Base-by-base conservation (phyloP, 1,140 invertebrate species). In the Bombus waltoni region DNA sequence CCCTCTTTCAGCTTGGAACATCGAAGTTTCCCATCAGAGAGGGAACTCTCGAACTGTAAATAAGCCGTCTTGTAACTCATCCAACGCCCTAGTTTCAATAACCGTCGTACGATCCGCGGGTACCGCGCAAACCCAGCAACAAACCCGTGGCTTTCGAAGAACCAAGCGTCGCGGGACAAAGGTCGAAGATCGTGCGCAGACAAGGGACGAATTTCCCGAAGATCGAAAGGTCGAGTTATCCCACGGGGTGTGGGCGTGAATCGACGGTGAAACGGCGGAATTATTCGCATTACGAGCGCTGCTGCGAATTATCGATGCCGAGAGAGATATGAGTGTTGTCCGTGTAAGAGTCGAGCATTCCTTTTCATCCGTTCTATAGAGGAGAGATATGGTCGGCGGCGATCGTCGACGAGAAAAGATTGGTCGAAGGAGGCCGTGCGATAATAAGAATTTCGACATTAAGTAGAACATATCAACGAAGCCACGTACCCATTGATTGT, bases 391-490 rank as follows among this genome's bases (percentile, higher is more conserved):
- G 40, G 8, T 73, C 40, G 71, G 28, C n/a, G n/a, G 2, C 6
- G 35, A 71, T 53, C 68, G 35, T n/a, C 59, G 35, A 35, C 9
- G 3, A 22, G 3, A 38, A 11, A n/a, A n/a, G 13, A 10, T 73
- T 42, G 22, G 42, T 47, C 42, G n/a, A 66, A 53, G 70, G 89
- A 77, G 85, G 81, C 78, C 88, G 90, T 91, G 91, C 90, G 90
- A 92, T 92, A 92, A 92, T 90, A 91, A 90, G 78, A 86, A 83
- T 91, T 87, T 87, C 81, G 85, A 77, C 57, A 78, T 90, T 92
- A 91, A 90, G 90, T 90, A 91, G 91, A 80, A 93, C 91, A 92
- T 93, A 93, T 93, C 92, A 93, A 93, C 92, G 92, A 93, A 93
- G 62, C 76, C 74, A 84, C 86, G 85, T 92, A 90, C 78, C 78